Percentiles rank a stretch among this genome's conserved stretches.
These are phyloP conservation scores for Acrocephalus scirpaceus DNA, from an alignment of 2,797 vertebrate species.

Conservation along the genomic window DNA sequence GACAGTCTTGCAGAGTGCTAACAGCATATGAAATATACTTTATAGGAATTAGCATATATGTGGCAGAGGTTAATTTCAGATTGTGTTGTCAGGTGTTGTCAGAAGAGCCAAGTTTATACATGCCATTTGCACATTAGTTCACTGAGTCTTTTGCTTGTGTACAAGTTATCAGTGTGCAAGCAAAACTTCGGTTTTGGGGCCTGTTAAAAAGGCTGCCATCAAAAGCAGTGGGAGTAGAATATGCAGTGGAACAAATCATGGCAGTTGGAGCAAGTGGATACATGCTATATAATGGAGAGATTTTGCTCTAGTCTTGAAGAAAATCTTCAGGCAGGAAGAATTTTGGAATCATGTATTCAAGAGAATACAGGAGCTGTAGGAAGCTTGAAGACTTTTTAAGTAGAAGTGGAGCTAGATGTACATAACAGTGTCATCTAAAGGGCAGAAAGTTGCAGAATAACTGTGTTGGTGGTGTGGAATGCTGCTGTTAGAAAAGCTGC, in stretches of 20 bases:
- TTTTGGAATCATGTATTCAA: background rate
- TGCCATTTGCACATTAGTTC: background rate
- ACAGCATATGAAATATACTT: background rate
- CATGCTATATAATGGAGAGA: rapidly evolving
- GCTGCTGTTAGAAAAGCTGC: background rate
- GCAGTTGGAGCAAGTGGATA: background rate
- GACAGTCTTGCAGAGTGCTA: background rate
- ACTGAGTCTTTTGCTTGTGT: background rate
- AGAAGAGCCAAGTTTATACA: background rate
- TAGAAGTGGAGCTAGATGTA: background rate
- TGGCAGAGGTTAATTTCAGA: background rate
- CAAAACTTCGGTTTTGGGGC: background rate
- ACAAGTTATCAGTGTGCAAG: background rate
- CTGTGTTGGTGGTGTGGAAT: background rate
- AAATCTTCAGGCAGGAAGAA: background rate
- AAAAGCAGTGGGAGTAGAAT: background rate
- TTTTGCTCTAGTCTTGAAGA: background rate
- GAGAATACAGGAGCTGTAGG: background rate
- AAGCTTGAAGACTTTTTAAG: background rate
- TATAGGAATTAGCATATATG: background rate
- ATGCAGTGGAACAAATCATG: background rate
- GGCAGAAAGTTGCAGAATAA: background rate
- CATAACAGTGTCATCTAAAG: background rate
- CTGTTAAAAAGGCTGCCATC: background rate
- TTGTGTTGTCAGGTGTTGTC: background rate